A percentile compares a stretch with the other conserved stretches of the same genome.
phyloP scores from a whole-genome alignment of 2,113 vertebrate genomes.

The Ovibos moschatus region DNA sequence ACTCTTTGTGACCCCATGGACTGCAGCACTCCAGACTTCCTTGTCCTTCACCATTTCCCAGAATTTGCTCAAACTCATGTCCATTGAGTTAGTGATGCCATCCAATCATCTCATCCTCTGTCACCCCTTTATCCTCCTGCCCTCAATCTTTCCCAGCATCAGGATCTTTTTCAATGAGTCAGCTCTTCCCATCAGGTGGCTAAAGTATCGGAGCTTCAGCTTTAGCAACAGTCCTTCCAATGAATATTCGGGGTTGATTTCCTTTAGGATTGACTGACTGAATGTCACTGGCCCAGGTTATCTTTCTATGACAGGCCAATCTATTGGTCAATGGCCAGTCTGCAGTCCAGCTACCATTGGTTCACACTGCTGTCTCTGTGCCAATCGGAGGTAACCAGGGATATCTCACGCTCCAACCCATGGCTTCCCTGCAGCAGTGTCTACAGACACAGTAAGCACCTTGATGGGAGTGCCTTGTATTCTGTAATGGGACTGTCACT shows the following conservation, averaged over 20 bases:
- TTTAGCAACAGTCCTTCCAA: neutral
- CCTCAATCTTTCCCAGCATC: neutral
- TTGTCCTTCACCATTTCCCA: neutral
- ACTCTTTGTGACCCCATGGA: neutral
- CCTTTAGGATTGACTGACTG: neutral
- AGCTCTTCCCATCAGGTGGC: neutral
- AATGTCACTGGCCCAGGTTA: neutral
- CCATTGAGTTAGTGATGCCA: neutral
- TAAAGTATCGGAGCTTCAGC: neutral
- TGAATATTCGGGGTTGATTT: neutral
- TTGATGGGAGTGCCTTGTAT: neutral
- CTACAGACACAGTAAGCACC: neutral
- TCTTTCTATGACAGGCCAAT: neutral
- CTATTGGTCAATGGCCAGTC: neutral
- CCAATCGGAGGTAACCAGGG: neutral
- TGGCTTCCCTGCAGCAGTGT: neutral
- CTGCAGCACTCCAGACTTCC: neutral
- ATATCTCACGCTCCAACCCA: neutral
- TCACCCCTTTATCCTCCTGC: neutral
- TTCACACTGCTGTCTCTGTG: neutral
- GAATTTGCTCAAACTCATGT: neutral
- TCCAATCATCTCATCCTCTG: neutral
- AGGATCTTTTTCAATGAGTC: neutral
- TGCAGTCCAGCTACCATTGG: neutral
- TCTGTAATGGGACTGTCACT: neutral